Evolutionary conservation across 2,797 vertebrate species (phyloP).

Genomic region (Smutsia temminckii): DNA sequence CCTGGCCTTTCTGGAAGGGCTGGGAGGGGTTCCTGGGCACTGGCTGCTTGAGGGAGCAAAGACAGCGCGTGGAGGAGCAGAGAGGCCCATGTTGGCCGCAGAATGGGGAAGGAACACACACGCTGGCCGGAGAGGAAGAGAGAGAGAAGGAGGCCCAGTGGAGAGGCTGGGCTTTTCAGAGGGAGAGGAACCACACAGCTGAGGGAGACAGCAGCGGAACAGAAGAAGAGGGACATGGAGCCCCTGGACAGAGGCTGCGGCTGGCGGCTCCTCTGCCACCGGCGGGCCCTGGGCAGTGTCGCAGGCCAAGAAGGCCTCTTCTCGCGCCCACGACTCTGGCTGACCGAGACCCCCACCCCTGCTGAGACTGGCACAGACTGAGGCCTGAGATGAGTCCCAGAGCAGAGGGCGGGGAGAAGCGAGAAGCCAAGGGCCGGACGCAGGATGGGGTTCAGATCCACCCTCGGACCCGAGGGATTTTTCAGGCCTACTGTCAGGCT

Average conservation of each 20-base stretch:
- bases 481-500: conserved; percentile 78
- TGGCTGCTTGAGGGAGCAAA: conserved; percentile 74
- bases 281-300: not conserved
- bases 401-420: conserved; percentile 55
- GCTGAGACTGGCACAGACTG: conserved; percentile 10
- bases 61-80: conserved; percentile 80
- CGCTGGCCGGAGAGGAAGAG: conserved; percentile 78
- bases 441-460: conserved; percentile 76
- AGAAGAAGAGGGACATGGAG: conserved; percentile 59
- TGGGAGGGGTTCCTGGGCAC: conserved; percentile 54
- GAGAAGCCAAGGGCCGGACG: conserved; percentile 61
- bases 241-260: conserved; percentile 1
- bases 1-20: conserved; percentile 69
- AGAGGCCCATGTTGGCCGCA: conserved; percentile 84
- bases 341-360: conserved; percentile 41
- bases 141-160: conserved; percentile 80
- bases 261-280: conserved; percentile 49
- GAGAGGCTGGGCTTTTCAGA: conserved; percentile 83
- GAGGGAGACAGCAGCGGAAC: conserved; percentile 72
- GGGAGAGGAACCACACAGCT: conserved; percentile 82
- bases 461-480: conserved; percentile 74
- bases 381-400: conserved; percentile 60
- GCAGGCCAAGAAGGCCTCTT: conserved; percentile 19
- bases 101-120: conserved; percentile 82
- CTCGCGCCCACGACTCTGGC: not conserved